phyloP scores from a whole-genome alignment of 2,113 vertebrate genomes.

The Australoheros scitulus region DNA sequence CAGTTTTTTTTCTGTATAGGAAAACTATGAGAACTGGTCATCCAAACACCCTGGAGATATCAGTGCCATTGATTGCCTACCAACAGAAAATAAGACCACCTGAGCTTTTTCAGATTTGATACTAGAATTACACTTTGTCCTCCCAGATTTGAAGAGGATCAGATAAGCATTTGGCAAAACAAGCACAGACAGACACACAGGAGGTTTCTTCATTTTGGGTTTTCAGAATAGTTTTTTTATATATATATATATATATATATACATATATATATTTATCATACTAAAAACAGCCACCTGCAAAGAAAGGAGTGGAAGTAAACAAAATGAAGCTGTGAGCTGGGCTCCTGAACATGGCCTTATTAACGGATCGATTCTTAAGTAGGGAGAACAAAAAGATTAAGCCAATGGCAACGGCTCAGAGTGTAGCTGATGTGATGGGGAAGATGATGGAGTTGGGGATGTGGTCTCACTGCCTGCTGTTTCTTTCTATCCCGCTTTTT shows the following conservation, averaged over 20 bases:
- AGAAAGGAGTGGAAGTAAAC: background rate
- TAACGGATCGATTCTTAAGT: background rate
- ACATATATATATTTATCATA: background rate
- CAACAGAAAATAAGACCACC: background rate
- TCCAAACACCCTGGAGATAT: background rate
- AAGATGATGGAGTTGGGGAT: background rate
- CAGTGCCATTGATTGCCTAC: background rate
- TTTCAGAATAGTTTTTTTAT: background rate
- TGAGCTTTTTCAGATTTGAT: background rate
- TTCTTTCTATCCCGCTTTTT: background rate
- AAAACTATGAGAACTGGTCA: background rate
- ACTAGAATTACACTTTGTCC: background rate
- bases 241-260: background rate
- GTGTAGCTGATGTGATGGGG: background rate
- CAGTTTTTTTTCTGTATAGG: rapidly evolving
- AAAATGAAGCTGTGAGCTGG: background rate
- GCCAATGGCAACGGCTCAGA: background rate
- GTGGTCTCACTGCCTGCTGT: background rate
- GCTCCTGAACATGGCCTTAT: background rate
- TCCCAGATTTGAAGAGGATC: background rate
- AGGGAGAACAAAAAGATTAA: background rate
- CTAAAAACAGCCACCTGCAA: background rate
- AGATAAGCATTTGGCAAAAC: background rate
- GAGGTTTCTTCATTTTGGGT: background rate
- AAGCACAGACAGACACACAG: background rate